Evolutionary conservation across 1,140 invertebrate species (phyloP).

Genomic region (Matsumurasca onukii): DNA sequence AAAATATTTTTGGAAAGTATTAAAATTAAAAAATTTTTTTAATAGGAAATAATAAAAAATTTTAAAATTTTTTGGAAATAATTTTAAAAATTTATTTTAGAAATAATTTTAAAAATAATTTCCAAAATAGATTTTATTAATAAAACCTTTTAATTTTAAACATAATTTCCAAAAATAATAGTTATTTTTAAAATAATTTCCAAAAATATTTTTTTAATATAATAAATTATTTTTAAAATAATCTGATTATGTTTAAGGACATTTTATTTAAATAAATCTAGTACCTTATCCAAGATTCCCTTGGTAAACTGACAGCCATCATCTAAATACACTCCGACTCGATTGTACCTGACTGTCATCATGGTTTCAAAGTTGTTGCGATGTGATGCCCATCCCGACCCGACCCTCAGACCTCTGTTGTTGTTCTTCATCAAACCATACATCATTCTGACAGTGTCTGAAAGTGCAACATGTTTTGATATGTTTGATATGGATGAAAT

Average conservation of each 20-base stretch:
- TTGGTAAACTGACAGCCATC: not conserved
- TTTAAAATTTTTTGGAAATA: not conserved
- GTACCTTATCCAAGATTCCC: not conserved
- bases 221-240: no score
- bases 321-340: slow-evolving; percentile 1
- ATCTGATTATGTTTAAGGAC: no score
- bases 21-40: no score
- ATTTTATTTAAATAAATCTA: not conserved
- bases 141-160: not conserved
- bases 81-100: not conserved
- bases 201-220: no score
- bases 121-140: not conserved
- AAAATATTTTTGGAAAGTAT: no score
- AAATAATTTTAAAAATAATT: not conserved
- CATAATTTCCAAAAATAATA: not conserved
- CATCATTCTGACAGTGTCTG: no score
- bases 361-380: not conserved
- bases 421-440: no score
- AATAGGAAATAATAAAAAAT: not conserved
- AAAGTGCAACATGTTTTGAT: no score
- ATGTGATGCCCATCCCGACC: not conserved
- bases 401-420: not conserved
- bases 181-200: not conserved
- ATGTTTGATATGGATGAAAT: no score
- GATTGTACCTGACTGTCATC: not conserved